Conservation (phyloP, 1,140 invertebrate genomes). For the Drosophila pandora region DNA sequence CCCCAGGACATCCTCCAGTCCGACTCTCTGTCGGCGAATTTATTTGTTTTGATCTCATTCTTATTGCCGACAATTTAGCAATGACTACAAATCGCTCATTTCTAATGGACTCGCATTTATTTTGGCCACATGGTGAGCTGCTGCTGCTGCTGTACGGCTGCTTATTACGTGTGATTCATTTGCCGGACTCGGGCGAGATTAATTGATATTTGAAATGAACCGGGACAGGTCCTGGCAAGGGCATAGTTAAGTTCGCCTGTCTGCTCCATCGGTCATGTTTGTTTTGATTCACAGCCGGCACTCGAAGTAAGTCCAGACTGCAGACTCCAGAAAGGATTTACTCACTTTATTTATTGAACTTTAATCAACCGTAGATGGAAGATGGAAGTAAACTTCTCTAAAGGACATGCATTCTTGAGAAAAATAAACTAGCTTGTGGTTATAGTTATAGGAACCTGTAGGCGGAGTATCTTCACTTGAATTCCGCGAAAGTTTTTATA, state of each 20-base stretch:
- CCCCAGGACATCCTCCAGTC: neutral
- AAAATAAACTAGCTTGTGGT: no score
- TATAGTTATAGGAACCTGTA: no score
- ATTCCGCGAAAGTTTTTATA: neutral
- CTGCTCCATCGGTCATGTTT: neutral
- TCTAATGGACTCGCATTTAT: slow-evolving; percentile 64
- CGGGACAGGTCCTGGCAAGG: neutral
- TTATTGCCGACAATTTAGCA: slow-evolving; percentile 63
- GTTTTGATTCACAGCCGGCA: neutral
- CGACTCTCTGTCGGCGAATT: slow-evolving; percentile 14
- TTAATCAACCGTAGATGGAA: no score
- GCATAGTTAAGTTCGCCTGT: neutral
- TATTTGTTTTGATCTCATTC: slow-evolving; percentile 62
- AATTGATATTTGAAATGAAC: slow-evolving; percentile 51
- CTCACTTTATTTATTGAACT: neutral
- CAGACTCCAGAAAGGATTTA: neutral
- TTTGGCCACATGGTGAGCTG: slow-evolving; percentile 20
- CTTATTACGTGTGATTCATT: slow-evolving; percentile 48
- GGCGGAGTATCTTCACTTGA: no score
- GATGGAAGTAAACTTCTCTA: no score
- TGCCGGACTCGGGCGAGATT: slow-evolving; percentile 14
- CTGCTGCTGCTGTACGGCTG: slow-evolving; percentile 1
- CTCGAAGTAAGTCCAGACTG: no score
- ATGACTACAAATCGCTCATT: slow-evolving; percentile 66
- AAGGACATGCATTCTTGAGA: no score